Evolutionary conservation across 2,888 invertebrate genomes (phyloP).

Genomic region (Luffia ferchaultella): DNA sequence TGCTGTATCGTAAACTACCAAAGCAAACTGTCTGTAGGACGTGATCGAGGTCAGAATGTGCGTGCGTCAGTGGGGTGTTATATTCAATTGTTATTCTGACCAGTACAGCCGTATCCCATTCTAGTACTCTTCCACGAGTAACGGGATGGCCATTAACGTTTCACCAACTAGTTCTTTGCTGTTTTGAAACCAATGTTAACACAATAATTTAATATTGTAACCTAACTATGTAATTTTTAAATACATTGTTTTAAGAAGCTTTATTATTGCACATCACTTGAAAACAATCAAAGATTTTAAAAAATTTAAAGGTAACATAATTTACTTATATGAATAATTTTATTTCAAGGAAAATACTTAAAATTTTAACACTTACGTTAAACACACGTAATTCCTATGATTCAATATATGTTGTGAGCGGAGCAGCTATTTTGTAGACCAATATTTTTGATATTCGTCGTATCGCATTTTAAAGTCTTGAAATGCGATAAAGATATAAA

Average conservation of each 20-base stretch:
- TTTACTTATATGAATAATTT: not conserved
- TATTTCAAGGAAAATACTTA: too few relatives aligned
- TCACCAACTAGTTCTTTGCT: not conserved
- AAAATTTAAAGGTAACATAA: not conserved
- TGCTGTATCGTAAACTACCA: not conserved
- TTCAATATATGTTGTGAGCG: too few relatives aligned
- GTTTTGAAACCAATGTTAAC: not conserved
- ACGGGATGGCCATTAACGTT: not conserved
- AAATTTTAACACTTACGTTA: too few relatives aligned
- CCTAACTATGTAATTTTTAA: not conserved
- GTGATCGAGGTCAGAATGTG: not conserved
- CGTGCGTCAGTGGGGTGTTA: not conserved
- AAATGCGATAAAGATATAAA: too few relatives aligned
- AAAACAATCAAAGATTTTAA: not conserved
- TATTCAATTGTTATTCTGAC: not conserved
- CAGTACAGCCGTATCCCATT: not conserved
- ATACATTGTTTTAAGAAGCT: not conserved
- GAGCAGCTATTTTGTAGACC: too few relatives aligned
- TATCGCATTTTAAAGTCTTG: too few relatives aligned
- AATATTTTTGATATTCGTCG: too few relatives aligned
- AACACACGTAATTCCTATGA: too few relatives aligned
- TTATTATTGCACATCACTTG: not conserved
- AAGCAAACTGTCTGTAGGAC: not conserved
- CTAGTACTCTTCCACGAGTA: not conserved
- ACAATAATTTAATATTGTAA: not conserved